phyloP scores from a whole-genome alignment of 2,113 vertebrate species.

The Aspiorhynchus laticeps region DNA sequence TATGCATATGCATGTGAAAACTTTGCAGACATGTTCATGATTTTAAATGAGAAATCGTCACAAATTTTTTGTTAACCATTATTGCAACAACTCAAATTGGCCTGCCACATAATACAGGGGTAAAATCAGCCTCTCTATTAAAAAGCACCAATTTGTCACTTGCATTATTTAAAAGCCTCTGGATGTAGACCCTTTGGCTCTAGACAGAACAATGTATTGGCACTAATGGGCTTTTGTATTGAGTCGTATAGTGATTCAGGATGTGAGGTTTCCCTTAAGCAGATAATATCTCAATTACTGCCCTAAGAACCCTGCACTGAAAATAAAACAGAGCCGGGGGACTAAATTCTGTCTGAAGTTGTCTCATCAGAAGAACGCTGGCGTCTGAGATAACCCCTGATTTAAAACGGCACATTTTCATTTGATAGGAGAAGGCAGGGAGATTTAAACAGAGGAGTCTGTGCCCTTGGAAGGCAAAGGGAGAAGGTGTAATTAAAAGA shows the following conservation, averaged over 20 bases:
- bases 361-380: slow-evolving; percentile 26
- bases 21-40: background rate
- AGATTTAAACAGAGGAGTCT: slow-evolving; percentile 64
- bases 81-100: background rate
- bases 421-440: slow-evolving; percentile 20
- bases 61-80: background rate
- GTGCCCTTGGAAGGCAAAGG: slow-evolving; percentile 69
- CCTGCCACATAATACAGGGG: background rate
- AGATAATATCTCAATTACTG: slow-evolving; percentile 76
- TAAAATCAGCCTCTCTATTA: background rate
- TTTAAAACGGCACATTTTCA: slow-evolving; percentile 25
- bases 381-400: slow-evolving; percentile 45
- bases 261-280: slow-evolving; percentile 48
- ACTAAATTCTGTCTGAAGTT: slow-evolving; percentile 42
- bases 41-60: background rate
- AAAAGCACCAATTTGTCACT: background rate
- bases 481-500: slow-evolving; percentile 79
- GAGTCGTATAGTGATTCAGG: slow-evolving; percentile 2
- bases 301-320: slow-evolving; percentile 62
- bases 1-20: no score
- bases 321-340: slow-evolving; percentile 54
- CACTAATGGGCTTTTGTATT: slow-evolving; percentile 28
- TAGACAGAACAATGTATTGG: slow-evolving; percentile 36
- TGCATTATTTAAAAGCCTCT: background rate
- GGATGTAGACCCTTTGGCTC: background rate